Percentiles rank a stretch among this genome's conserved stretches.
phyloP scores from a whole-genome alignment of 2,113 vertebrate species.

The Hyperopisus bebe region DNA sequence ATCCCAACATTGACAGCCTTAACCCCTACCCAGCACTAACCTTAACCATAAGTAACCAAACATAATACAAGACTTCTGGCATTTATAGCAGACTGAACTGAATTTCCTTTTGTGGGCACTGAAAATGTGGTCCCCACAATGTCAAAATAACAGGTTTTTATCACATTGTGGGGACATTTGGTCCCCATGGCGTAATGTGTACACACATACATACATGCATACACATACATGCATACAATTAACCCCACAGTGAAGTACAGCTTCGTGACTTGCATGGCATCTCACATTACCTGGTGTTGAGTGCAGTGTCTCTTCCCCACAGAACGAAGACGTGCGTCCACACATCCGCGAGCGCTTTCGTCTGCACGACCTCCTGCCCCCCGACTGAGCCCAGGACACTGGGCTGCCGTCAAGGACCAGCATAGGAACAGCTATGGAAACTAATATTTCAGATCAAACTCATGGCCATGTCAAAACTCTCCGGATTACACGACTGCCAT shows the following conservation, averaged over 20 bases:
- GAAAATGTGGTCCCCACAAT: too few relatives aligned
- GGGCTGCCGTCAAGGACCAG: not conserved
- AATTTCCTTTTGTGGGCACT: too few relatives aligned
- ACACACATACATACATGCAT: not conserved
- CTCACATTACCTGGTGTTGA: not conserved
- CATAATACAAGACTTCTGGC: not conserved
- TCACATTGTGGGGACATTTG: too few relatives aligned
- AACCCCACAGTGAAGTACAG: not conserved
- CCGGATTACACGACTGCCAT: slow-evolving; percentile 79
- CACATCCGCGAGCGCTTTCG: slow-evolving; percentile 87
- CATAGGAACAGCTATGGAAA: slow-evolving; percentile 25
- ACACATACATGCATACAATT: not conserved
- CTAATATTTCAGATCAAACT: slow-evolving; percentile 28
- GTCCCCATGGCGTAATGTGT: not conserved
- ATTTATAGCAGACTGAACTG: not conserved
- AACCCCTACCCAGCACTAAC: not conserved
- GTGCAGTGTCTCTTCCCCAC: slow-evolving; percentile 20
- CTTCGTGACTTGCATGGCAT: not conserved
- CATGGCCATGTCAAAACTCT: slow-evolving; percentile 50
- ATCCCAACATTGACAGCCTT: not conserved
- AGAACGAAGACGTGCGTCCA: slow-evolving; percentile 85
- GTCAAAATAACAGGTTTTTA: too few relatives aligned
- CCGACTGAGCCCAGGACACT: slow-evolving; percentile 60
- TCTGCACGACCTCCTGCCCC: slow-evolving; percentile 82
- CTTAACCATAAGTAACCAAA: not conserved